phyloP scores from a whole-genome alignment of 2,888 invertebrate genomes.

The Cephonodes hylas region DNA sequence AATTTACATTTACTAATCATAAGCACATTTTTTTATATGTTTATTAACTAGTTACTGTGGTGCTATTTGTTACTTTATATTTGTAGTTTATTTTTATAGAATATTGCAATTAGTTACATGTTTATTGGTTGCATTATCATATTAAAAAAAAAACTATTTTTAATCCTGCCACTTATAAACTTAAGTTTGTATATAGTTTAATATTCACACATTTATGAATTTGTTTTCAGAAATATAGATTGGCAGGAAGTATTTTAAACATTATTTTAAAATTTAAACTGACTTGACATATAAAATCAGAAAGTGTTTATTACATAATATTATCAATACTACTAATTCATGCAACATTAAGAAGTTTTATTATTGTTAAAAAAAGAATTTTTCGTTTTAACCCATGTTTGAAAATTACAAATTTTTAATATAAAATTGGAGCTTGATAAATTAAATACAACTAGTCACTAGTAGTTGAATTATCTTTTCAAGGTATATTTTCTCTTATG shows the following conservation, averaged over 20 bases:
- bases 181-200: background rate
- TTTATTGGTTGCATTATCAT: background rate
- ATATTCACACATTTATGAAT: background rate
- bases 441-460: background rate
- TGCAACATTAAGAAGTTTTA: too few species aligned
- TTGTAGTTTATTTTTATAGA: background rate
- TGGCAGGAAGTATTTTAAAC: too few species aligned
- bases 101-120: background rate
- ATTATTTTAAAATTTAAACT: too few species aligned
- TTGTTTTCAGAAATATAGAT: too few species aligned
- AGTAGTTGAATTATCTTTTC: background rate
- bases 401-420: too few species aligned
- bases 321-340: too few species aligned
- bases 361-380: too few species aligned
- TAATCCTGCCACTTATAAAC: background rate
- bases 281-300: too few species aligned
- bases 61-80: background rate
- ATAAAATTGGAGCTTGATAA: background rate
- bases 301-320: too few species aligned
- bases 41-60: constrained; percentile 7
- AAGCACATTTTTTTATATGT: constrained; percentile 4
- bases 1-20: constrained; percentile 8
- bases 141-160: background rate
- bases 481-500: too few species aligned
- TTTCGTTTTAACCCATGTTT: too few species aligned